Base-by-base conservation (phyloP, 2,888 invertebrate species). In the Mesopsocus fuscifrons region DNA sequence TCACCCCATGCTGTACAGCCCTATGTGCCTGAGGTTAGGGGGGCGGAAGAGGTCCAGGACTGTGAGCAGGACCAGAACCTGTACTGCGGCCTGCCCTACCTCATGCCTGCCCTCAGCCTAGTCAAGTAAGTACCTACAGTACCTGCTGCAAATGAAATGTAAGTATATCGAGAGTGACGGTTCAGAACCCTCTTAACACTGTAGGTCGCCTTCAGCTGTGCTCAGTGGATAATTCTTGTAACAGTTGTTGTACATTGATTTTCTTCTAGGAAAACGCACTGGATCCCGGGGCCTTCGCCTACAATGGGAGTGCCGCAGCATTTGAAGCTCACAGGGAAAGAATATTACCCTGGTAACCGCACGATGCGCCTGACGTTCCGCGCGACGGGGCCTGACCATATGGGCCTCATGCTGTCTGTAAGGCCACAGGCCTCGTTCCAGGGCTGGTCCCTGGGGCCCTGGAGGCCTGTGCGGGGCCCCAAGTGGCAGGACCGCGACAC, bases 21-120 rank as follows among this genome's bases (percentile, higher is more conserved):
- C 11, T 59, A 69, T 47, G 69, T 72, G 44, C 69, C 70, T 34
- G 68, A 70, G 57, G 58, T 70, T 54, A 54, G 54, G 49, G 55
- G 59, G 45, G 66, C 67, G 9, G 51, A 61, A 49, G 52, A 62
- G 43, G 63, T 68, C 20, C 55, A 64, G 56, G 65, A 73, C 51
- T 83, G 83, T 59, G 59, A 63, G 41, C 61, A 64, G 44, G 59
- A 63, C 41, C 61, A 64, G 44, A 67, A 72, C 58, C 60, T 75
- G 50, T 83, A 79, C 62, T 85, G 84, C 62, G 84, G 83, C 45
- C 64, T 77, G 60, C 83, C 85, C 11, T 84, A 80, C 63, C 70
- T 74, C 55, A 73, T 83, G 59, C 84, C 85, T 30, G 77, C 78
- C 50, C 65, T 71, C 46, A 65, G 69, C 41, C 72, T 80, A 53